Base-by-base conservation (phyloP, 1,140 invertebrate species). In the Drosophila lowei region DNA sequence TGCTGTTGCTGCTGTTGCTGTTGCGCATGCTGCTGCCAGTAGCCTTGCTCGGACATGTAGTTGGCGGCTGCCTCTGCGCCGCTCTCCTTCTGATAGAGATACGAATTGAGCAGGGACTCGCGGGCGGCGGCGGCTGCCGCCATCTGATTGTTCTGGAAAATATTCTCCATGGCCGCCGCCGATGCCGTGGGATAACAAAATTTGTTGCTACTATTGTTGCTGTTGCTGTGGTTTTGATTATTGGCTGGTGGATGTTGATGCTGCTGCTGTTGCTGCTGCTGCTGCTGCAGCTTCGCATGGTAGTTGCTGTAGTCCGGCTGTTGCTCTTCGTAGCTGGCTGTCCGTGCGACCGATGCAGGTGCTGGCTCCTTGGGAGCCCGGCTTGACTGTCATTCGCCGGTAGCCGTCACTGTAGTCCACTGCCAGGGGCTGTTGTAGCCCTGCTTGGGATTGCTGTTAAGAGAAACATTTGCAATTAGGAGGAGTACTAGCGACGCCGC, bases 321-420 rank as follows among this genome's bases (percentile, higher is more conserved):
- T 1, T 85, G 75, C 64, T 88, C 75, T 56, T 85, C 71, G 64
- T 66, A 77, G 76, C 59, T 81, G 78, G 67, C 59, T 54, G 62
- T 65, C 23, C 63, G 67, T 47, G 71, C 53, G 67, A 48, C 65
- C 54, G 80, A 48, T 60, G 74, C 71, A 64, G 74, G 57, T 76
- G 77, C 62, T 76, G 90, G 88, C 89, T 90, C 90, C 80, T 91
- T 91, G n/a, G 75, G 90, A 91, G 89, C 90, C 84, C 89, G 73
- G 54, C 79, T 89, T 90, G 84, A 78, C 77, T 92, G 92, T 93
- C 92, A 93, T 93, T 93, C 93, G 41, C 93, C 93, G 16, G 92
- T 92, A 4, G 92, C 92, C 41, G 92, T 93, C 66, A 93, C 92
- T 25, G 92, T 93, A 57, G 93, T 92, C 92, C 93, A 93, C 79